Base-by-base conservation (phyloP, 2,888 invertebrate species). In the Falcaria lacertinaria region DNA sequence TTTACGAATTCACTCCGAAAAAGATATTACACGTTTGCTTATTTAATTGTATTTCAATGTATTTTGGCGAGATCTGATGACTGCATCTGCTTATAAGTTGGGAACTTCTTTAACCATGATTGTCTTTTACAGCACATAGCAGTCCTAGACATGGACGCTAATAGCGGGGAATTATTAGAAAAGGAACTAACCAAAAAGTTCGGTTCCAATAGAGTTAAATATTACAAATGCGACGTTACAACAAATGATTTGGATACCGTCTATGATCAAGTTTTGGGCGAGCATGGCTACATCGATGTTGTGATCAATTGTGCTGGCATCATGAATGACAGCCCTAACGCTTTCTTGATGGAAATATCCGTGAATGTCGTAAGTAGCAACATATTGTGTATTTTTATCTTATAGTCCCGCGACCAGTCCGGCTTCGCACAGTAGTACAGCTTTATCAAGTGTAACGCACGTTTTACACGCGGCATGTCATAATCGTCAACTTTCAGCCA, bases 301-400 rank as follows among this genome's bases (percentile, higher is more conserved):
- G 78, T 85, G 0, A 56, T 85, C 6, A 85, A 85, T 48, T 75
- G 76, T 43, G 85, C 85, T 38, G 85, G 80, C 2, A 70, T 84
- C 5, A 70, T 85, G 74, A 83, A 83, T 25, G 86, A 87, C 40
- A 64, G 65, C 19, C 72, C 67, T 3, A 60, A 69, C 32, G 52
- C 57, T 1, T 83, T 74, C 50, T 53, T 76, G 40, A 83, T 80
- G 44, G 61, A 75, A 45, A 80, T 86, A 17, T 73, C 74, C 32
- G 55, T 87, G 8, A 87, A 87, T 64, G 64, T 84, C 53, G 86
- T 86, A 52, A 71, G 78, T 74, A 11, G 13, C 0, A 8, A 5
- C 13, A 5, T 2, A 33, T 6, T 32, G 32, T n/a, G 5, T 32
- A 6, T 32, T 8, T n/a, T 4, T 5, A 16, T 17, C 11, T 15